phyloP scores from a whole-genome alignment of 2,797 vertebrate genomes.

The Netta rufina region DNA sequence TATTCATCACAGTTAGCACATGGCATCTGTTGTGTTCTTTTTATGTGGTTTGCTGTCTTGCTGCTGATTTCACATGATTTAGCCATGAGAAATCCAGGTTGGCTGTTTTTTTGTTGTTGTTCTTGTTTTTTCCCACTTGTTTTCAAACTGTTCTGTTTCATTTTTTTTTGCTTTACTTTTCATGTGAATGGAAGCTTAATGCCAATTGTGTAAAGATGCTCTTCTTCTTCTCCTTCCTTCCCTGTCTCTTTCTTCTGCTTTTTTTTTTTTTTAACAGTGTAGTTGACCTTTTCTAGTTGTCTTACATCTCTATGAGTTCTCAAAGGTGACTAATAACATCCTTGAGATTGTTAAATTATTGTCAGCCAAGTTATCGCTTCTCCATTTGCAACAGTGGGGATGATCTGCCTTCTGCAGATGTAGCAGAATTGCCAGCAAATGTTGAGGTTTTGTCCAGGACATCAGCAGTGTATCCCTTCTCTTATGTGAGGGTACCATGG shows the following conservation, averaged over 20 bases:
- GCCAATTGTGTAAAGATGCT: background rate
- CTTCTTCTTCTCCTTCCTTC: background rate
- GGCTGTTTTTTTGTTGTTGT: background rate
- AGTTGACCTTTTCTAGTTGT: background rate
- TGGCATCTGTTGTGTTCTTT: background rate
- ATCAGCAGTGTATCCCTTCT: background rate
- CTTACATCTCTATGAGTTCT: background rate
- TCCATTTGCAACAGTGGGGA: background rate
- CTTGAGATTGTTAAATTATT: background rate
- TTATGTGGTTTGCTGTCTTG: background rate
- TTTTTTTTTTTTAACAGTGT: background rate
- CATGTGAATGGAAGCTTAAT: background rate
- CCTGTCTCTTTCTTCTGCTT: background rate
- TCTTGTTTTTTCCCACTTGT: background rate
- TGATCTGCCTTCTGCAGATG: background rate
- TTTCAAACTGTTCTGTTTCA: background rate
- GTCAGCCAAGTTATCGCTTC: background rate
- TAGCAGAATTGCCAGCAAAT: background rate
- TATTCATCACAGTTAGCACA: background rate
- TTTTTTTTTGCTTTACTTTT: background rate
- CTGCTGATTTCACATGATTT: background rate
- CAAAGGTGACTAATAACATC: background rate
- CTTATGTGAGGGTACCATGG: background rate
- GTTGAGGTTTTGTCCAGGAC: background rate
- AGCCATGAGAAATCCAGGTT: background rate